phyloP scores from a whole-genome alignment of 2,888 invertebrate species.

The Ennomos erosarius region DNA sequence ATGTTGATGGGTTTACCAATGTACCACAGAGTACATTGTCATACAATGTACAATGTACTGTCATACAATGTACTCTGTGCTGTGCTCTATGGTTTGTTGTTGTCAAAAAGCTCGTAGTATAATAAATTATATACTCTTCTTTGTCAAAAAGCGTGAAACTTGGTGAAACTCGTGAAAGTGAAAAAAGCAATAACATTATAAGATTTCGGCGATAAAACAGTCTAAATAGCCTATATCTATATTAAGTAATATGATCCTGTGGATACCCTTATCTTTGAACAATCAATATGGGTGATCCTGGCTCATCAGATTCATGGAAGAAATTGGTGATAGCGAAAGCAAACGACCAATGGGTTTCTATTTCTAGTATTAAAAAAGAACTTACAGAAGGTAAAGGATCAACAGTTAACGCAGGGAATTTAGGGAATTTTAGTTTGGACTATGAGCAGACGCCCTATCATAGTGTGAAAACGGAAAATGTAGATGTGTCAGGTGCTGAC shows the following conservation, averaged over 20 bases:
- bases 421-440: slow-evolving; percentile 52
- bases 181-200: slow-evolving; percentile 7
- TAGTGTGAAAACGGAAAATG: slow-evolving; percentile 55
- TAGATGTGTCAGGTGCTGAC: background rate
- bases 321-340: slow-evolving; percentile 76
- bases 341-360: slow-evolving; percentile 72
- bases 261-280: slow-evolving; percentile 76
- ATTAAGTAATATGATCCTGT: slow-evolving; percentile 73
- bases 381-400: slow-evolving; percentile 45
- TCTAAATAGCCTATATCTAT: slow-evolving; percentile 18
- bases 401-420: slow-evolving; percentile 48
- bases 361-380: slow-evolving; percentile 62
- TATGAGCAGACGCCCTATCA: slow-evolving; percentile 42
- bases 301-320: slow-evolving; percentile 72
- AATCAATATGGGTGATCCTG: slow-evolving; percentile 81
- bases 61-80: too few species aligned
- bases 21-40: too few species aligned
- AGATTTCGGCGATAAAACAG: slow-evolving; percentile 17
- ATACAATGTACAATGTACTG: too few species aligned
- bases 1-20: too few species aligned
- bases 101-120: too few species aligned
- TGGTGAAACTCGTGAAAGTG: too few species aligned
- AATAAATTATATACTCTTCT: too few species aligned
- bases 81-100: too few species aligned
- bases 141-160: slow-evolving; percentile 6